A percentile compares a stretch with the other conserved stretches of the same genome.
Evolutionary conservation across 2,888 invertebrate species (phyloP).

Genomic region (Phaedon cochleariae): DNA sequence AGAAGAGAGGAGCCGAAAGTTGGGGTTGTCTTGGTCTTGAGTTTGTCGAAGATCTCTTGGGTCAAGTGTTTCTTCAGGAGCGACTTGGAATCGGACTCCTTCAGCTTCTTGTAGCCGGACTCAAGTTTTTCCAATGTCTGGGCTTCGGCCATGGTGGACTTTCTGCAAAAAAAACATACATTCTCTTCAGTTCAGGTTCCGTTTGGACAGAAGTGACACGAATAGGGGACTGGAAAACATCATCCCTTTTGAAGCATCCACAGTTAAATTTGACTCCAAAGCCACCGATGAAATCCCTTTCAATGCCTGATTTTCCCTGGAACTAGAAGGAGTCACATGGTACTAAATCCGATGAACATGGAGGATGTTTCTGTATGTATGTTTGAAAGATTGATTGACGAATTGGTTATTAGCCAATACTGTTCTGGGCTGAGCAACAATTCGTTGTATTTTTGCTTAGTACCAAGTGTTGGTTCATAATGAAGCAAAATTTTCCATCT

Average conservation of each 20-base stretch:
- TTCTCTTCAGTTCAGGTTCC: background rate
- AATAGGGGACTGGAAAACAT: conserved; percentile 12
- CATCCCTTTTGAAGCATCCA: conserved; percentile 19
- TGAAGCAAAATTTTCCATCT: too few species aligned
- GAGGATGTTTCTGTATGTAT: too few species aligned
- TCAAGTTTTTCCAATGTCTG: conserved; percentile 91
- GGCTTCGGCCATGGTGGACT: conserved; percentile 88
- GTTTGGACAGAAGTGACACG: background rate
- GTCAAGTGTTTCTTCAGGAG: conserved; percentile 95
- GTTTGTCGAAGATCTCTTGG: conserved; percentile 87
- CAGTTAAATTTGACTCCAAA: background rate
- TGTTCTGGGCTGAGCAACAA: too few species aligned
- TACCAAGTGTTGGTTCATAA: too few species aligned
- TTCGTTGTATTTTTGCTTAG: too few species aligned
- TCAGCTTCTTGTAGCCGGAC: conserved; percentile 87
- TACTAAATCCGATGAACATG: too few species aligned
- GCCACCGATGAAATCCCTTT: background rate
- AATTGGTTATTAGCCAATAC: too few species aligned
- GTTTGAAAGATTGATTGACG: too few species aligned
- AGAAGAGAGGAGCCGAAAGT: conserved; percentile 88
- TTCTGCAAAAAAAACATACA: conserved; percentile 50
- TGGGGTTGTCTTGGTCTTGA: conserved; percentile 92
- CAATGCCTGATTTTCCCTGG: background rate
- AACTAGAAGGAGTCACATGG: too few species aligned
- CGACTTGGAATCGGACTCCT: conserved; percentile 91